These are phyloP conservation scores for Trachymyrmex cornetzi DNA, from an alignment of 1,140 invertebrate genomes.

Conservation along the genomic window DNA sequence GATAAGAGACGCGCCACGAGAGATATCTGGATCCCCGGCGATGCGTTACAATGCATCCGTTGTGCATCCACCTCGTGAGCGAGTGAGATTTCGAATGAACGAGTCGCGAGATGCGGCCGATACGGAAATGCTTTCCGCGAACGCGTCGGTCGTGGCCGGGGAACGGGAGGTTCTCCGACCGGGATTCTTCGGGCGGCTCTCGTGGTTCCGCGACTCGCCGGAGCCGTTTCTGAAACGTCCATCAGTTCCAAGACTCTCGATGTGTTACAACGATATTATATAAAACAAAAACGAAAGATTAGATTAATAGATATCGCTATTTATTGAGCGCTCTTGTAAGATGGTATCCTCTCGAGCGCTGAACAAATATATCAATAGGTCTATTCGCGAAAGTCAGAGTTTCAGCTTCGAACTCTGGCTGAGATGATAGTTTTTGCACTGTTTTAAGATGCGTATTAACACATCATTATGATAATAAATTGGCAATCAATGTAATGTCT, in stretches of 20 bases:
- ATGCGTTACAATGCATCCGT: conserved; percentile 75
- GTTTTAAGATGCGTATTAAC: too few relatives aligned
- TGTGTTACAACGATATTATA: background rate
- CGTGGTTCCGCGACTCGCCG: background rate
- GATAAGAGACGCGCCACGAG: conserved; percentile 72
- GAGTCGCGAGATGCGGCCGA: conserved; percentile 39
- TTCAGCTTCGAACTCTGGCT: too few relatives aligned
- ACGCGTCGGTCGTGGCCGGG: conserved; percentile 1
- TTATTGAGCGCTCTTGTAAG: too few relatives aligned
- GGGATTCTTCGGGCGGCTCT: background rate
- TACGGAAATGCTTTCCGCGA: conserved; percentile 53
- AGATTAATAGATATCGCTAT: background rate
- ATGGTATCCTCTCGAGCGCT: too few relatives aligned
- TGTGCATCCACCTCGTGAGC: conserved; percentile 70
- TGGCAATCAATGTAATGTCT: too few relatives aligned
- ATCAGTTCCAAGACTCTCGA: background rate
- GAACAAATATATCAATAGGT: too few relatives aligned
- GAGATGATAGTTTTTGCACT: too few relatives aligned
- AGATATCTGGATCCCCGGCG: conserved; percentile 68
- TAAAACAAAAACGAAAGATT: background rate
- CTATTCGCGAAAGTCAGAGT: too few relatives aligned
- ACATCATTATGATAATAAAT: too few relatives aligned
- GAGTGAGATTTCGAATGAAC: conserved; percentile 64
- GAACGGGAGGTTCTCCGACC: conserved; percentile 22
- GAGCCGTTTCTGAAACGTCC: background rate